Evolutionary conservation across 1,140 invertebrate species (phyloP), one percentile per base, ranked within the genome.

Genomic region (Drosophila persimilis): DNA sequence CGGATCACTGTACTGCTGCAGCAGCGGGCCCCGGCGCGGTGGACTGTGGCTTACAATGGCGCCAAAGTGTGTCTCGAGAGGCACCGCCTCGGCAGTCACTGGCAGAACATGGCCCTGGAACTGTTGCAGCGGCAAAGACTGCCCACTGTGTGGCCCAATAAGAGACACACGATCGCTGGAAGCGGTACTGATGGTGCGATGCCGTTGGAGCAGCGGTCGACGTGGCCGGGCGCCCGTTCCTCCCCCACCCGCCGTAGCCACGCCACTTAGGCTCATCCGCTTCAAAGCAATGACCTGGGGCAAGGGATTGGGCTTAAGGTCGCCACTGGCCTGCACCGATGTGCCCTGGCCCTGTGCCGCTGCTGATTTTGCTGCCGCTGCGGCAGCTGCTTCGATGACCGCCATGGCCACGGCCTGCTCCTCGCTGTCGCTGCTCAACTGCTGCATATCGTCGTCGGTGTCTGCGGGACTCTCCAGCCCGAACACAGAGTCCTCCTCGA

Each of bases 381-480:
- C 11, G 55, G 24, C 17, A 4, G 60, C 62, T 20, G 53, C 56
- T 54, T 74, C 70, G 11, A 39, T 39, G 35, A 39, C 35, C 11
- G 35, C 46, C 26, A 45, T 15, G 7, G 67, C 39, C 20, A 39
- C 35, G 11, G 46, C 54, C 73, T 77, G 84, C 43, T 93, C 94
- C 59, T 96, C 95, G 77, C 95, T 96, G 83, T 96, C 95, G 29
- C 95, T 96, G 45, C 95, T 96, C 85, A 96, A 95, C 65, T 95
- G 95, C 69, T 95, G 95, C 58, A 96, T 94, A 88, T 96, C 95
- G 80, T 96, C 95, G 80, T 96, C 95, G 2, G 95, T 96, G 54
- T 95, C 94, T 24, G 92, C 91, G 3, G 78, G 78, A 59, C 90
- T 91, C 79, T 95, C 94, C 52, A 86, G 50, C 22, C 93, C 92